phyloP scores from a whole-genome alignment of 2,888 invertebrate genomes.

The Xylota sylvarum region DNA sequence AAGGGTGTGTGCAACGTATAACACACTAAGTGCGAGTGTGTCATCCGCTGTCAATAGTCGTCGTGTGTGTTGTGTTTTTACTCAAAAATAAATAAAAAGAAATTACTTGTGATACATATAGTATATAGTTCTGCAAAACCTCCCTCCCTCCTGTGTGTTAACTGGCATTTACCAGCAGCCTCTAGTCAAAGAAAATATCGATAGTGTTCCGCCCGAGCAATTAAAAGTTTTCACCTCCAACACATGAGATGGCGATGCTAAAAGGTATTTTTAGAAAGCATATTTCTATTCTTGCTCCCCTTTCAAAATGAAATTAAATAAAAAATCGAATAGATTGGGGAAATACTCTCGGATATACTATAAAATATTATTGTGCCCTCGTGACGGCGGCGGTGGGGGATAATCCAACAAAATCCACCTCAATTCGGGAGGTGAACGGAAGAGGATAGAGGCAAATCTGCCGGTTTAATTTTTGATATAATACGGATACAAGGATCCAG shows the following conservation, averaged over 20 bases:
- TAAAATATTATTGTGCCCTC: constrained; percentile 52
- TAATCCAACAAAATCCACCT: constrained; percentile 51
- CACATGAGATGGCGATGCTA: constrained; percentile 70
- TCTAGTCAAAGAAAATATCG: not conserved
- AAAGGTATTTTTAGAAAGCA: constrained; percentile 76
- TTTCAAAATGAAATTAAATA: constrained; percentile 11
- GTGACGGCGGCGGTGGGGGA: constrained; percentile 34
- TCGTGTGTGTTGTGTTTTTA: constrained; percentile 71
- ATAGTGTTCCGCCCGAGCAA: constrained; percentile 53
- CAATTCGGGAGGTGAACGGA: constrained; percentile 4
- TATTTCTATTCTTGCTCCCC: constrained; percentile 69
- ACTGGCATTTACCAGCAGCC: not conserved
- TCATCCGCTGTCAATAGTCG: constrained; percentile 67
- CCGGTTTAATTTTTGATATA: constrained; percentile 51
- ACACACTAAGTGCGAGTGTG: constrained; percentile 68
- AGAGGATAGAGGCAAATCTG: constrained; percentile 22
- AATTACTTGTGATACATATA: constrained; percentile 19
- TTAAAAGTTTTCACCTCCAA: constrained; percentile 43
- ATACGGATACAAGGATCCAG: constrained; percentile 20
- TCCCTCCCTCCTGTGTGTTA: not conserved
- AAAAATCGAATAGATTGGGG: constrained; percentile 40
- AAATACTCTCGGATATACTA: constrained; percentile 38
- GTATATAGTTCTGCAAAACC: not conserved
- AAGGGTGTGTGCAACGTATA: constrained; percentile 76
- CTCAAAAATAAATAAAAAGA: constrained; percentile 5